These are phyloP conservation scores for Paralichthys olivaceus DNA, from an alignment of 2,113 vertebrate species.

Conservation along the genomic window DNA sequence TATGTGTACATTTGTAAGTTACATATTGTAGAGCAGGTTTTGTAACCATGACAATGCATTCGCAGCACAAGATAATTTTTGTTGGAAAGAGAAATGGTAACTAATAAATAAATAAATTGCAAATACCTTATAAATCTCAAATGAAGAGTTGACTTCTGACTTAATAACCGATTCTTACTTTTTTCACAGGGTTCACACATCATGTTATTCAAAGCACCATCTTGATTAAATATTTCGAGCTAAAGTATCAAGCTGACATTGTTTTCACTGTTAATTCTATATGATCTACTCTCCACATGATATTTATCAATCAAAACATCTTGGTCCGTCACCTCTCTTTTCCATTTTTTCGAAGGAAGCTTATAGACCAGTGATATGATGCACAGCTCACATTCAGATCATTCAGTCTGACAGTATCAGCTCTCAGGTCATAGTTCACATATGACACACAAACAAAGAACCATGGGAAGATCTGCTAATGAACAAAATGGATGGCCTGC, in stretches of 20 bases:
- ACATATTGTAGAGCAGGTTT: conserved; percentile 59
- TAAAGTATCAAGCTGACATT: background rate
- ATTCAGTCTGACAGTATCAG: conserved; percentile 65
- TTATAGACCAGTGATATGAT: conserved; percentile 25
- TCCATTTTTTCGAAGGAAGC: conserved; percentile 12
- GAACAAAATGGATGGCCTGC: conserved; percentile 62
- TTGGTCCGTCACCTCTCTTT: conserved; percentile 5
- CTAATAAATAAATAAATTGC: conserved; percentile 35
- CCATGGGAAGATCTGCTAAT: conserved; percentile 76
- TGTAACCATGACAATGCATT: conserved; percentile 56
- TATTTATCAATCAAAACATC: conserved; percentile 12
- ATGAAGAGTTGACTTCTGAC: conserved; percentile 4
- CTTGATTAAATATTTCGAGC: background rate
- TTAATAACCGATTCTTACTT: too few species aligned
- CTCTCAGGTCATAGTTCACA: conserved; percentile 70
- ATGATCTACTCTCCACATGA: background rate
- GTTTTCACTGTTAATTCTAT: conserved; percentile 2
- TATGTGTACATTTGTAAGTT: conserved; percentile 73
- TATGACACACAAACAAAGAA: conserved; percentile 72
- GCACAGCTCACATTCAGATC: conserved; percentile 53
- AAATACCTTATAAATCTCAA: background rate
- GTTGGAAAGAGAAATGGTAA: conserved; percentile 60
- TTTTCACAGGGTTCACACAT: conserved; percentile 3
- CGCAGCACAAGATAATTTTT: conserved; percentile 46
- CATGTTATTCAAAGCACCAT: background rate